Percentiles rank a stretch among this genome's conserved stretches.
Evolutionary conservation across 2,113 vertebrate genomes (phyloP).

Genomic region (Nerophis ophidion): DNA sequence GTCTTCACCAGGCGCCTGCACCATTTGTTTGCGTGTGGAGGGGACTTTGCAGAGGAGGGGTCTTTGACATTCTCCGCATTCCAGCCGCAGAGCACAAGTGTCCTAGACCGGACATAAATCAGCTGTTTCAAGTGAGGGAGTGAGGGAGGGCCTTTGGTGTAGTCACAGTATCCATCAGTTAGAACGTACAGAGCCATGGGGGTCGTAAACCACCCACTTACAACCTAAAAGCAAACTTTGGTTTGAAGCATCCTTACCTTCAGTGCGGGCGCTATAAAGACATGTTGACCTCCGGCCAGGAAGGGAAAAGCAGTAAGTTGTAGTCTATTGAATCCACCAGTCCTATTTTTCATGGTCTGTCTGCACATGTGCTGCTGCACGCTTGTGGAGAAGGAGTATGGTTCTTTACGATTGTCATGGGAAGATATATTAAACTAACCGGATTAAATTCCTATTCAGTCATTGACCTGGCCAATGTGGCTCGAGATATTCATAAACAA

Average conservation of each 20-base stretch:
- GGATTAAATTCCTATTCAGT: constrained; percentile 29
- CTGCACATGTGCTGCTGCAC: neutral
- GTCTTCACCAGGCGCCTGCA: constrained; percentile 56
- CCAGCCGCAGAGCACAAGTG: constrained; percentile 66
- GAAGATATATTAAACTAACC: constrained; percentile 39
- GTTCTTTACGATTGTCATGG: constrained; percentile 2
- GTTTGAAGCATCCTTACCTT: constrained; percentile 21
- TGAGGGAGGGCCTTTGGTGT: constrained; percentile 11
- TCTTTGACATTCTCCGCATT: constrained; percentile 70
- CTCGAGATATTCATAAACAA: constrained; percentile 45
- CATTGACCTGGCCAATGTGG: constrained; percentile 25
- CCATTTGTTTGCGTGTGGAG: constrained; percentile 63
- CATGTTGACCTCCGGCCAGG: constrained; percentile 31
- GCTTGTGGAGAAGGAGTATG: constrained; percentile 14
- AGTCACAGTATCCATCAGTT: constrained; percentile 19
- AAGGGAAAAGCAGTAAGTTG: constrained; percentile 15
- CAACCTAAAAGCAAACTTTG: constrained; percentile 44
- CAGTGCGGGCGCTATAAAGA: constrained; percentile 23
- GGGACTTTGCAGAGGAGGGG: constrained; percentile 55
- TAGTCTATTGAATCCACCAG: constrained; percentile 23
- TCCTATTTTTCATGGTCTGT: neutral
- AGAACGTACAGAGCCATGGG: constrained; percentile 12
- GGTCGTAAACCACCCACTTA: constrained; percentile 42
- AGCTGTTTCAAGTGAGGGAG: constrained; percentile 51
- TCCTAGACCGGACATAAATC: constrained; percentile 69